A percentile compares a stretch with the other conserved stretches of the same genome.
Conservation (phyloP, 2,113 vertebrate genomes). For the Dissostichus mawsoni region DNA sequence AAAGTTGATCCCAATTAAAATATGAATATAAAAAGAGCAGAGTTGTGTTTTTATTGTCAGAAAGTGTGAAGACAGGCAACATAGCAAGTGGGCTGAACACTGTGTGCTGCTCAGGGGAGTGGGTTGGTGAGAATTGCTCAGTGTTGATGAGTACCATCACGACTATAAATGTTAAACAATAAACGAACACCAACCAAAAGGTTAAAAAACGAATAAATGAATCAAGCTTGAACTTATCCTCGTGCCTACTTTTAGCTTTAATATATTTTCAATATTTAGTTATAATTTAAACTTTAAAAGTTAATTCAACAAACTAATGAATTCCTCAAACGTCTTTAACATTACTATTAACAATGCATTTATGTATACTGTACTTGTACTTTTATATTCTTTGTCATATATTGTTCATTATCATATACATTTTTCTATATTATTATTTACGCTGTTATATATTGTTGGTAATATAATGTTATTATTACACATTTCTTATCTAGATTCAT, state of each 20-base stretch:
- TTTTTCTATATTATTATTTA: too few species aligned
- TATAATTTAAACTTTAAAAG: not conserved
- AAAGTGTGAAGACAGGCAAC: not conserved
- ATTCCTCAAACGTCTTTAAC: not conserved
- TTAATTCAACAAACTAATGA: too few species aligned
- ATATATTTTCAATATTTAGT: not conserved
- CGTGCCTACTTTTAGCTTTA: not conserved
- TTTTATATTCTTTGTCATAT: too few species aligned
- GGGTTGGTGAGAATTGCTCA: constrained; percentile 41
- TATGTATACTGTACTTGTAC: too few species aligned
- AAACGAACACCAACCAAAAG: not conserved
- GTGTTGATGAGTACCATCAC: constrained; percentile 21
- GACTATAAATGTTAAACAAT: constrained; percentile 21
- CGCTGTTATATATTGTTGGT: too few species aligned
- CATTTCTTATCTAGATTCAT: too few species aligned
- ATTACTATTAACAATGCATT: not conserved
- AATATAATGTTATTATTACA: too few species aligned
- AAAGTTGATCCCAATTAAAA: not conserved
- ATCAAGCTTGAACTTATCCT: not conserved
- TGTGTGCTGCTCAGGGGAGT: constrained; percentile 29
- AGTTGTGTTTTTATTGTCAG: not conserved
- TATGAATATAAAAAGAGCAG: not conserved
- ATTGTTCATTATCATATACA: too few species aligned
- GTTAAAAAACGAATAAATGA: not conserved
- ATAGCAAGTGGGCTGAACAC: not conserved